A percentile compares a stretch with the other conserved stretches of the same genome.
Conservation (phyloP, 2,113 vertebrate genomes). For the Atlantisia rogersi region DNA sequence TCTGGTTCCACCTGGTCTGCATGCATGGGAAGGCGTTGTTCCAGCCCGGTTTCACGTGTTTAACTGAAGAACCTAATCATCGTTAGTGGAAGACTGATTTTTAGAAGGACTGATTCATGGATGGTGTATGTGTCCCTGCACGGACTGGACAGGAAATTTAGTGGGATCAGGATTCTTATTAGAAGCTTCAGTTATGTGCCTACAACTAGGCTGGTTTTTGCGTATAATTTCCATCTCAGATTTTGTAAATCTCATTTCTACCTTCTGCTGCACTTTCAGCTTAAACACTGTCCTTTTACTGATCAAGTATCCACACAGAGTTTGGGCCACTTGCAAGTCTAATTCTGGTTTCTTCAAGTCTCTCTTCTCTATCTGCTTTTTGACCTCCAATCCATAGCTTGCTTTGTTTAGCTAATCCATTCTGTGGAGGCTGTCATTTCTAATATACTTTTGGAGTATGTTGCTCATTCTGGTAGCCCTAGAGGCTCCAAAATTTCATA, state of each 20-base stretch:
- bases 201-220: background rate
- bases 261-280: background rate
- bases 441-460: background rate
- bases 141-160: background rate
- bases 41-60: background rate
- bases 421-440: background rate
- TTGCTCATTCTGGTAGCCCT: background rate
- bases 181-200: background rate
- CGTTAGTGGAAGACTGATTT: background rate
- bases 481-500: background rate
- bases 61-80: background rate
- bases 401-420: background rate
- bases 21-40: rapidly evolving
- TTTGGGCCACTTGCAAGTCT: background rate
- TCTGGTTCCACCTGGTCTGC: background rate
- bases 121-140: background rate
- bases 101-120: background rate
- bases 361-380: background rate
- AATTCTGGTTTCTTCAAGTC: background rate
- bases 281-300: background rate
- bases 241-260: background rate
- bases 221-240: background rate
- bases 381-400: background rate
- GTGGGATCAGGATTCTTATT: background rate
- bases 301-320: background rate